Conservation (phyloP, 2,797 vertebrate species). For the Ctenosaura bakeri region DNA sequence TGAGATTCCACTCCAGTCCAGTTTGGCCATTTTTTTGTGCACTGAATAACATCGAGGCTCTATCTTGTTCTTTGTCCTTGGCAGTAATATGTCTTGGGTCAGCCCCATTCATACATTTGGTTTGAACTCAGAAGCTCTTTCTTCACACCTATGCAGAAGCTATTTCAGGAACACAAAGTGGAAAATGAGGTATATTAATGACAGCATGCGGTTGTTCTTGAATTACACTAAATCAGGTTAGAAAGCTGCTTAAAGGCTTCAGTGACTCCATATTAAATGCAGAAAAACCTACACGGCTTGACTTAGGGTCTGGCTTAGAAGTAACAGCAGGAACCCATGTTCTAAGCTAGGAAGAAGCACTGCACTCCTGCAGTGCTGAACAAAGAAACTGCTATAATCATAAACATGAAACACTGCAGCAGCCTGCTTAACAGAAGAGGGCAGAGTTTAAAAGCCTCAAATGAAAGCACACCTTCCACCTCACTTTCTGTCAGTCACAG, state of each 20-base stretch:
- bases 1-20: background rate
- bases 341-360: background rate
- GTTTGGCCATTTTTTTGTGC: background rate
- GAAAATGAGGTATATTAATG: background rate
- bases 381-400: slow-evolving; percentile 26
- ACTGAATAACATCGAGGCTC: background rate
- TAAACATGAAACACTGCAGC: slow-evolving; percentile 14
- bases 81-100: background rate
- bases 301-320: background rate
- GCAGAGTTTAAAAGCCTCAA: background rate
- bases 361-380: slow-evolving; percentile 20
- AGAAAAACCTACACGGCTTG: background rate
- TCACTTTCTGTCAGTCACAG: background rate
- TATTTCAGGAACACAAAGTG: background rate
- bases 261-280: background rate
- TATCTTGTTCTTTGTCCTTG: background rate
- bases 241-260: background rate
- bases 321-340: background rate
- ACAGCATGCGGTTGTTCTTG: background rate
- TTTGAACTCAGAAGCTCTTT: background rate
- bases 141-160: background rate
- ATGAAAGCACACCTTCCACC: slow-evolving; percentile 6
- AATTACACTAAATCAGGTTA: slow-evolving; percentile 9
- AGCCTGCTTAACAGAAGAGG: background rate
- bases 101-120: background rate